Base-by-base conservation (phyloP, 1,140 invertebrate species). In the Drosophila oshimai region DNA sequence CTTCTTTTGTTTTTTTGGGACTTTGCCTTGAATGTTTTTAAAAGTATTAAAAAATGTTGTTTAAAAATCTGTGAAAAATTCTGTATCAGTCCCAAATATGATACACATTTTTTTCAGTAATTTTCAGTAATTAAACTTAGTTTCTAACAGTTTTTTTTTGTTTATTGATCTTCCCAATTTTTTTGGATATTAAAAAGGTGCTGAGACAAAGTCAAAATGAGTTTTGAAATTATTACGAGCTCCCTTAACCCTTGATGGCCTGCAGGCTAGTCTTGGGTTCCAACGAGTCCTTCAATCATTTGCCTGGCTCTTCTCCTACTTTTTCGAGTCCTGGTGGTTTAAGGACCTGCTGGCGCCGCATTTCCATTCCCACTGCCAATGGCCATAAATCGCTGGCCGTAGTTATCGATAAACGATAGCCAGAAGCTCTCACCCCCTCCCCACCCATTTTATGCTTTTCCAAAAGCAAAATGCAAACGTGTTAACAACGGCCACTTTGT, bases 401-500 rank as follows among this genome's bases (percentile, higher is more conserved):
- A 75, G 80, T 75, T 84, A 86, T 84, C 80, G 80, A 84, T 84
- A 84, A 84, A 84, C 80, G 80, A 84, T 84, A 80, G 49, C 69
- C 74, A 22, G 29, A 28, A 46, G 37, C 51, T 46, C 22, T 28
- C 55, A 26, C n/a, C 20, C 22, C 22, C 12, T 22, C 1, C 7
- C 41, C 34, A 6, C 6, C 2, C 33, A n/a, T n/a, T n/a, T n/a
- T 9, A 1, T 17, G 22, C 7, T 51, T 71, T 49, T 37, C 29
- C 53, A 60, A 34, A 34, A 53, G 71, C 71, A 80, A 87, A 86
- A 86, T 86, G 80, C 80, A 73, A 86, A 86, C 80, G 80, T 86
- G 80, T 84, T 84, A 84, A 84, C 80, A 84, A 84, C 80, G 65
- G 60, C 60, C 68, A 84, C 76, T 84, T 76, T 68, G 55, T 72